Conservation (phyloP, 2,797 vertebrate species). For the Danio choprae region DNA sequence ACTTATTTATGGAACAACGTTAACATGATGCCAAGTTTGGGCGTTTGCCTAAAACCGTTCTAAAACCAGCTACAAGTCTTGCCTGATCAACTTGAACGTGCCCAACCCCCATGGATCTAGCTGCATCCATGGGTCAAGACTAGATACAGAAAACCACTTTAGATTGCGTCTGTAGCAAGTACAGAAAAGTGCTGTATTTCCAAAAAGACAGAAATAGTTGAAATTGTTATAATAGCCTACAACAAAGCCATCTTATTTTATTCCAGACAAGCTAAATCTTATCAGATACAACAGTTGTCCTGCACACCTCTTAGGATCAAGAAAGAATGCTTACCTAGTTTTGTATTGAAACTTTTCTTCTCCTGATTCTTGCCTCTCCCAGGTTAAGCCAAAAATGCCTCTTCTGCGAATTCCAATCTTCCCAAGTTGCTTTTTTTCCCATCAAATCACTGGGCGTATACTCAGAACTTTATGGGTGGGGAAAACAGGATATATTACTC, state of each 20-base stretch:
- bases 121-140: too few relatives aligned
- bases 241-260: not conserved
- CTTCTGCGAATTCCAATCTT: constrained; percentile 77
- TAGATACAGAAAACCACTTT: not conserved
- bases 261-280: not conserved
- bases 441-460: constrained; percentile 79
- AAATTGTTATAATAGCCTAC: not conserved
- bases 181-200: not conserved
- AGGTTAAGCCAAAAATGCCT: constrained; percentile 63
- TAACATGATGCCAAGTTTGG: not conserved
- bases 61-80: not conserved
- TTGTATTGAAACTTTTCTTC: not conserved
- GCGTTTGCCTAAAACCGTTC: not conserved
- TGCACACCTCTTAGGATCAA: not conserved
- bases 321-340: constrained; percentile 33
- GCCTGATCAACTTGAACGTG: not conserved
- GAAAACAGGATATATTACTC: constrained; percentile 43
- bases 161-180: not conserved
- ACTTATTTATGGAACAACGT: constrained; percentile 1
- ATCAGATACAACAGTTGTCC: not conserved
- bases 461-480: constrained; percentile 60
- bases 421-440: constrained; percentile 63
- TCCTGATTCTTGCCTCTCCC: constrained; percentile 49
- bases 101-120: not conserved
- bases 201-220: not conserved